A percentile compares a stretch with the other conserved stretches of the same genome.
phyloP scores from a whole-genome alignment of 2,888 invertebrate species.

The Apotomis capreana region DNA sequence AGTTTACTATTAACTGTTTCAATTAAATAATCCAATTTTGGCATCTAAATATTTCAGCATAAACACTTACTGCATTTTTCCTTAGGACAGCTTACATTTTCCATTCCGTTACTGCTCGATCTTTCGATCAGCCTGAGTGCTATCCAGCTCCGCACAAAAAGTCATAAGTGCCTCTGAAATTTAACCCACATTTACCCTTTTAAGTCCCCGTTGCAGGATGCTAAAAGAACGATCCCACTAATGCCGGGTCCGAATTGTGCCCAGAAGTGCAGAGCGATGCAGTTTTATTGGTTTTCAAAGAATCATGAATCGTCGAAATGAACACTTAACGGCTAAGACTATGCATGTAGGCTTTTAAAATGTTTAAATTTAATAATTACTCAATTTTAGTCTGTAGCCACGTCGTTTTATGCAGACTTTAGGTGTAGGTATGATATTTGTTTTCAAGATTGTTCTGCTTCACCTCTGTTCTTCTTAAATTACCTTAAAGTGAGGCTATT shows the following conservation, averaged over 20 bases:
- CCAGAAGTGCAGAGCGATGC: slow-evolving; percentile 51
- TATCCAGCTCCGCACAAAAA: not conserved
- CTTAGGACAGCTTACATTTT: slow-evolving; percentile 10
- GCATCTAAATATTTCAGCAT: not conserved
- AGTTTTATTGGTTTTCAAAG: slow-evolving; percentile 56
- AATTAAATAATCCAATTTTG: too few relatives aligned
- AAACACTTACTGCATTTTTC: not conserved
- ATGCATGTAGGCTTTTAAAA: not conserved
- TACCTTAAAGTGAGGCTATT: too few relatives aligned
- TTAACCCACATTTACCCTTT: not conserved
- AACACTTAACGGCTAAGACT: slow-evolving; percentile 23
- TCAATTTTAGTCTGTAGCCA: too few relatives aligned
- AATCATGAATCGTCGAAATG: slow-evolving; percentile 45
- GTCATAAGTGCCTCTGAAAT: not conserved
- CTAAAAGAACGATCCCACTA: slow-evolving; percentile 62
- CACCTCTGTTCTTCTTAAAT: too few relatives aligned
- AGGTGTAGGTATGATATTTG: too few relatives aligned
- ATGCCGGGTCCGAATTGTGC: slow-evolving; percentile 51
- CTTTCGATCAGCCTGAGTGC: slow-evolving; percentile 37
- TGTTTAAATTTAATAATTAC: not conserved
- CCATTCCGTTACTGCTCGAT: slow-evolving; percentile 18
- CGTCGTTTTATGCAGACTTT: too few relatives aligned
- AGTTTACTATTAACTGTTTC: too few relatives aligned
- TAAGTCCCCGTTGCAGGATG: not conserved
- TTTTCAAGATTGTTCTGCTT: too few relatives aligned